A percentile compares a stretch with the other conserved stretches of the same genome.
These are phyloP conservation scores for Lacanobia oleracea DNA, from an alignment of 2,888 invertebrate species.

Conservation along the genomic window DNA sequence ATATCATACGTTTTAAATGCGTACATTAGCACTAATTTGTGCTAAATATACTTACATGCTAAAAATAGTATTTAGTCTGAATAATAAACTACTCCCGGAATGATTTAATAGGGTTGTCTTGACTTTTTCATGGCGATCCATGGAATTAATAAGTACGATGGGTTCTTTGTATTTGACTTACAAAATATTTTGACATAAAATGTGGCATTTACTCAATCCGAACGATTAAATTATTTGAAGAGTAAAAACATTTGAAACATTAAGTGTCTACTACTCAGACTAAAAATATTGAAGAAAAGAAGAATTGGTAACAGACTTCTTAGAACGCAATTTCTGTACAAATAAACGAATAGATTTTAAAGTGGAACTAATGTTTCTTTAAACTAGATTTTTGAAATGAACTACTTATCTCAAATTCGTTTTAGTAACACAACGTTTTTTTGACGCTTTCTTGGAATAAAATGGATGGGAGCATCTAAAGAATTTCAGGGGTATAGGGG, in stretches of 20 bases:
- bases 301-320: not conserved
- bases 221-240: too few species aligned
- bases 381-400: conserved; percentile 17
- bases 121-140: too few species aligned
- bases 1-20: conserved; percentile 7
- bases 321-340: not conserved
- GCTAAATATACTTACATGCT: not conserved
- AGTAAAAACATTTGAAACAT: too few species aligned
- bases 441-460: not conserved
- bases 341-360: not conserved
- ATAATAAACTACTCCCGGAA: not conserved
- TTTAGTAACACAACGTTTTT: not conserved
- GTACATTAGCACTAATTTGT: not conserved
- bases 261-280: too few species aligned
- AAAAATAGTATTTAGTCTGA: not conserved
- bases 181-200: too few species aligned
- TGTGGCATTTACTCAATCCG: too few species aligned
- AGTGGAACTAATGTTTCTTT: not conserved
- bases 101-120: too few species aligned
- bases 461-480: not conserved
- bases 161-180: too few species aligned
- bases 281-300: not conserved
- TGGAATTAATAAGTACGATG: too few species aligned
- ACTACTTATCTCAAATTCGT: conserved; percentile 29
- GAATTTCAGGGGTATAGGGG: too few species aligned